phyloP scores from a whole-genome alignment of 2,113 vertebrate species.

The Balaenoptera acutorostrata region DNA sequence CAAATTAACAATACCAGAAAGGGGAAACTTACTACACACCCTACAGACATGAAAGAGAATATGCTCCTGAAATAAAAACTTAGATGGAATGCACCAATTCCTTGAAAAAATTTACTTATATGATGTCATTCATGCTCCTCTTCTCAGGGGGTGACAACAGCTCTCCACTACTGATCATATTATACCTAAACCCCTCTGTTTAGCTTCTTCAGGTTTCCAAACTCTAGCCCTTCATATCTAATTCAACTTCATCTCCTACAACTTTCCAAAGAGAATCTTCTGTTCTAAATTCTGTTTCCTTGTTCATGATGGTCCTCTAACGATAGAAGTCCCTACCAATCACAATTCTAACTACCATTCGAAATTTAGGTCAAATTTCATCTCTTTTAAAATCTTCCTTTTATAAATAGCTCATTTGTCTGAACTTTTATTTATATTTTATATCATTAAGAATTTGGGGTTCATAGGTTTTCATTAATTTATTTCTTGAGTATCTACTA shows the following conservation, averaged over 20 bases:
- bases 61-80: background rate
- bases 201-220: background rate
- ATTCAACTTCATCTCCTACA: background rate
- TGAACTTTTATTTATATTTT: background rate
- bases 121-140: background rate
- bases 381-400: background rate
- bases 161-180: background rate
- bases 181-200: background rate
- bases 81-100: background rate
- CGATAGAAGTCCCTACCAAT: background rate
- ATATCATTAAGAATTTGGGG: background rate
- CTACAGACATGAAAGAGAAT: background rate
- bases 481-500: background rate
- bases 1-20: background rate
- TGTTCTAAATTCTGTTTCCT: background rate
- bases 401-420: background rate
- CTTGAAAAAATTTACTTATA: background rate
- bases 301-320: background rate
- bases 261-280: background rate
- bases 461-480: background rate
- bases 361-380: background rate
- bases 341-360: background rate
- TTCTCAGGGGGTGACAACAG: background rate
- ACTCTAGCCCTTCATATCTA: background rate
- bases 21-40: background rate